Conservation (phyloP, 2,113 vertebrate genomes). For the Aegotheles bennettii region DNA sequence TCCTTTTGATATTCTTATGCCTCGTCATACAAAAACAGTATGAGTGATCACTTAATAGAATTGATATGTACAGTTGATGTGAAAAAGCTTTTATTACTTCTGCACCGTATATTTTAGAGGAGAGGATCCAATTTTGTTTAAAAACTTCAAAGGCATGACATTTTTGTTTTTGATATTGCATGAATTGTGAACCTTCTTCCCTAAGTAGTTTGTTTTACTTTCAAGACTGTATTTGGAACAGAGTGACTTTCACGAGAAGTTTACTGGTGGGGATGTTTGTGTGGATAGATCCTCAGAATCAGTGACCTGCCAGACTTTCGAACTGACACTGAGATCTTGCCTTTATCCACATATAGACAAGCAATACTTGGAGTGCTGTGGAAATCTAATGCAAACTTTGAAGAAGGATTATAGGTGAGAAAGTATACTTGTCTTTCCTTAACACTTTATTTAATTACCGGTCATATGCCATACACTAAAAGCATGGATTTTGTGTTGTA, state of each 20-base stretch:
- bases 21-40: not conserved
- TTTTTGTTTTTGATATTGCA: not conserved
- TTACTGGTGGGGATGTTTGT: slow-evolving; percentile 85
- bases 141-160: not conserved
- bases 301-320: slow-evolving; percentile 95
- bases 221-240: slow-evolving; percentile 92
- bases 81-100: not conserved
- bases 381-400: slow-evolving; percentile 93
- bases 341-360: slow-evolving; percentile 94
- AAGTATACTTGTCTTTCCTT: not conserved
- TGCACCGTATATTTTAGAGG: not conserved
- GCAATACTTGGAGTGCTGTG: slow-evolving; percentile 94
- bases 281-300: slow-evolving; percentile 95
- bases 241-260: slow-evolving; percentile 90
- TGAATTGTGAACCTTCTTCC: not conserved
- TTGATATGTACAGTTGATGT: not conserved
- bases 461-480: not conserved
- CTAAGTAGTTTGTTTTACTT: slow-evolving; percentile 1
- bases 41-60: not conserved
- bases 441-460: not conserved
- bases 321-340: slow-evolving; percentile 91
- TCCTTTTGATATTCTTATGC: not conserved
- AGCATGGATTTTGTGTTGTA: not conserved
- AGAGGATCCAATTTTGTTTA: not conserved
- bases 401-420: slow-evolving; percentile 93